These are phyloP conservation scores for Turdus rufiventris DNA, from an alignment of 2,113 vertebrate genomes.

Conservation along the genomic window DNA sequence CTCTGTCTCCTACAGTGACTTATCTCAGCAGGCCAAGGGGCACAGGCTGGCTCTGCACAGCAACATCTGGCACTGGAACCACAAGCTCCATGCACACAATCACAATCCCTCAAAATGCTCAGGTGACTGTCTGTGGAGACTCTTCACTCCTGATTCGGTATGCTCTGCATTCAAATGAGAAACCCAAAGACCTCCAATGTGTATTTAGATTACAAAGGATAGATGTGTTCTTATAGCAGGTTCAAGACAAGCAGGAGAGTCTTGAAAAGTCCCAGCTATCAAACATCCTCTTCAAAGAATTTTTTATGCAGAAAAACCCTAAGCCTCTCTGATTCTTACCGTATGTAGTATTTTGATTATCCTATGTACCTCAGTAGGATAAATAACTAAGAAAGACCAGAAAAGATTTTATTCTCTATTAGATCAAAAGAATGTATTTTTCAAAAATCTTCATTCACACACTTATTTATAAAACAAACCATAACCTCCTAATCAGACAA, in stretches of 20 bases:
- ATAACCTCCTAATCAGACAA: not conserved
- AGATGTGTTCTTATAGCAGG: not conserved
- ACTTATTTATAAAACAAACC: not conserved
- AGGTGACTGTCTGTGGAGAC: not conserved
- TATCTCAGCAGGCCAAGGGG: not conserved
- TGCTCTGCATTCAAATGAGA: not conserved
- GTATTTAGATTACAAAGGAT: not conserved
- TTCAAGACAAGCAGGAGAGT: not conserved
- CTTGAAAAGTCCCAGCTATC: not conserved
- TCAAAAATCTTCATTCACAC: not conserved
- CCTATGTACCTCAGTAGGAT: accelerated
- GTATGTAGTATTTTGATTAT: not conserved
- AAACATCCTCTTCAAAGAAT: not conserved
- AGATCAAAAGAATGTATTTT: not conserved
- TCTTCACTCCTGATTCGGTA: not conserved
- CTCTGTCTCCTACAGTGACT: not conserved
- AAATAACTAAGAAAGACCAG: not conserved
- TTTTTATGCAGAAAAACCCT: not conserved
- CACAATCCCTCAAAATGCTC: not conserved
- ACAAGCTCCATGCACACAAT: accelerated
- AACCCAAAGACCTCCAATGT: not conserved
- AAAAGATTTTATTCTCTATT: not conserved
- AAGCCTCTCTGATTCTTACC: not conserved
- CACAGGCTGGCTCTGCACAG: not conserved
- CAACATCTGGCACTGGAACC: accelerated